These are phyloP conservation scores for Hesperia comma DNA, from an alignment of 2,888 invertebrate species.

Conservation along the genomic window DNA sequence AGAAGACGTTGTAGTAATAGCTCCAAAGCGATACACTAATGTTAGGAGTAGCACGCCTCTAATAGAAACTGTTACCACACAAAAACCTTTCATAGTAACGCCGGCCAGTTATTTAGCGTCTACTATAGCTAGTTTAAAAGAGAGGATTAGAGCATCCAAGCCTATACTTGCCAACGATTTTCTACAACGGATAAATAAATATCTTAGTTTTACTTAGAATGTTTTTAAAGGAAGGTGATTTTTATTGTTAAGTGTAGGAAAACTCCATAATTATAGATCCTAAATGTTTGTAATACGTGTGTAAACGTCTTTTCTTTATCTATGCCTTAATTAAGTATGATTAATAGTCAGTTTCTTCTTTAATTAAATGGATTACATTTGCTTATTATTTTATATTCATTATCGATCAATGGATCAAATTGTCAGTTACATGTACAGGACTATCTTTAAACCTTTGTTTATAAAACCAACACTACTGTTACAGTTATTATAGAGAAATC, in stretches of 20 bases:
- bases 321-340: too few species aligned
- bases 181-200: conserved; percentile 72
- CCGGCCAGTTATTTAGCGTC: conserved; percentile 58
- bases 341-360: too few species aligned
- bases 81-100: conserved; percentile 41
- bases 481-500: too few species aligned
- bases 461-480: too few species aligned
- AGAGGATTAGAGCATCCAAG: conserved; percentile 58
- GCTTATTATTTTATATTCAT: too few species aligned
- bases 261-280: neutral
- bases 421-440: too few species aligned
- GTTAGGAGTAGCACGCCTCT: conserved; percentile 49
- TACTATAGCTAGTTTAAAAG: conserved; percentile 65
- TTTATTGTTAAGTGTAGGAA: neutral
- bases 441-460: too few species aligned
- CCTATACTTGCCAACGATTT: conserved; percentile 65
- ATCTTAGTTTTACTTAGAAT: conserved; percentile 60
- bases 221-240: neutral
- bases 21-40: conserved; percentile 60
- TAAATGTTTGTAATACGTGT: neutral
- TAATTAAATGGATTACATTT: too few species aligned
- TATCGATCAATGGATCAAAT: too few species aligned
- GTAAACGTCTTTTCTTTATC: too few species aligned
- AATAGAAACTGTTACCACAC: conserved; percentile 29
- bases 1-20: conserved; percentile 36